phyloP scores from a whole-genome alignment of 2,113 vertebrate genomes.

The Pollimyrus isidori region DNA sequence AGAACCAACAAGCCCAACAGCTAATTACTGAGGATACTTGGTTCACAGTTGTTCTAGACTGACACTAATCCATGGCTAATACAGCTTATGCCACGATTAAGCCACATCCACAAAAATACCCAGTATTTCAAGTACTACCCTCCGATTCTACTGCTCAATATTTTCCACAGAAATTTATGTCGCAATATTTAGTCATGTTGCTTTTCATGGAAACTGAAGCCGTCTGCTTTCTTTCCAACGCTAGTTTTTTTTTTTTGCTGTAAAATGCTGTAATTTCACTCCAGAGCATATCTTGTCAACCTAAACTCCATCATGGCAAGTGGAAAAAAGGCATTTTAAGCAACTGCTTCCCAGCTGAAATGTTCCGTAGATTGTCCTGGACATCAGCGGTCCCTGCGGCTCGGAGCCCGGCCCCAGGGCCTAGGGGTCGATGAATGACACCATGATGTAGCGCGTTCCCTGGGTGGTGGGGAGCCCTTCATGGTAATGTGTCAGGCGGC shows the following conservation, averaged over 20 bases:
- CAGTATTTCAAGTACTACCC: neutral
- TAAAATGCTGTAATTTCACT: neutral
- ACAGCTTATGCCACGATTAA: neutral
- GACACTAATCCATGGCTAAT: neutral
- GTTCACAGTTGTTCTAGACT: neutral
- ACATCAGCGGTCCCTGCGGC: neutral
- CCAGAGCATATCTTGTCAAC: neutral
- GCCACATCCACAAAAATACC: neutral
- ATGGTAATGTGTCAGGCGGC: slow-evolving; percentile 81
- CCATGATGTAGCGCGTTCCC: slow-evolving; percentile 84
- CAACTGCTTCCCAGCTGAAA: neutral
- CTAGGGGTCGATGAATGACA: slow-evolving; percentile 82
- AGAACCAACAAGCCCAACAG: neutral
- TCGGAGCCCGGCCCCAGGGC: neutral
- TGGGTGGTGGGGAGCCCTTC: slow-evolving; percentile 75
- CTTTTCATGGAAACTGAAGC: neutral
- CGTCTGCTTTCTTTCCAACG: neutral
- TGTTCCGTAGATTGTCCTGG: neutral
- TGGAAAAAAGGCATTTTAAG: neutral
- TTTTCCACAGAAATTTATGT: neutral
- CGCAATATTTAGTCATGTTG: neutral
- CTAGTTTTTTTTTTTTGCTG: neutral
- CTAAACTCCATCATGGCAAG: neutral
- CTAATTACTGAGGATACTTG: neutral
- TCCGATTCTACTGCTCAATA: neutral